phyloP scores from a whole-genome alignment of 2,113 vertebrate genomes.

The Triplophysa siluroides region DNA sequence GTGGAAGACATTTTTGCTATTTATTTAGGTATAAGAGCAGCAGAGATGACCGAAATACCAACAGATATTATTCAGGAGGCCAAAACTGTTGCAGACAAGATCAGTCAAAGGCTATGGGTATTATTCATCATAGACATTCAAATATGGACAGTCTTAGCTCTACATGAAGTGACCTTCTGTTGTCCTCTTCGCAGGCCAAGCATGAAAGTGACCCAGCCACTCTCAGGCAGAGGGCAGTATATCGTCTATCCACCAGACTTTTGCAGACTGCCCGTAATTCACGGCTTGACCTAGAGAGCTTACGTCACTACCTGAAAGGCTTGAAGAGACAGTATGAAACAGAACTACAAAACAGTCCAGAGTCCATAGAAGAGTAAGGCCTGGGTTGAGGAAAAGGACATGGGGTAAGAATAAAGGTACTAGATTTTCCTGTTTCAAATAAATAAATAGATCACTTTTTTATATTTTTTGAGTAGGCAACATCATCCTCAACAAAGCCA shows the following conservation, averaged over 20 bases:
- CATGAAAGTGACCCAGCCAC: conserved; percentile 81
- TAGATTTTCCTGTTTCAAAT: background rate
- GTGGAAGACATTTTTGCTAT: conserved; percentile 18
- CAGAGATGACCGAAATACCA: conserved; percentile 87
- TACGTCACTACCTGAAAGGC: conserved; percentile 84
- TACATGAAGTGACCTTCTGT: background rate
- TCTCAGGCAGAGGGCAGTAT: conserved; percentile 76
- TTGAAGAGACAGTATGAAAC: conserved; percentile 83
- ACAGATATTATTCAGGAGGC: conserved; percentile 81
- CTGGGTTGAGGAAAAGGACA: conserved; percentile 25
- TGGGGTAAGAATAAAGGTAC: background rate
- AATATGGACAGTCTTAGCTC: background rate
- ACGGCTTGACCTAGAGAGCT: conserved; percentile 81
- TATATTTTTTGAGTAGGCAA: background rate
- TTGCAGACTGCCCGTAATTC: conserved; percentile 90
- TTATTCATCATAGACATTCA: conserved; percentile 38
- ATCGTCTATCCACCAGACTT: conserved; percentile 84
- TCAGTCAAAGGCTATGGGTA: conserved; percentile 86
- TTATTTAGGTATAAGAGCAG: conserved; percentile 85
- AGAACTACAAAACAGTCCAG: conserved; percentile 65
- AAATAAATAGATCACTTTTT: background rate
- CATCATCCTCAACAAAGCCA: background rate
- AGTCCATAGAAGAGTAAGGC: conserved; percentile 61
- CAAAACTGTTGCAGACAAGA: conserved; percentile 78
- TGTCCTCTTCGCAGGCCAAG: conserved; percentile 71